Base-by-base conservation (phyloP, 2,888 invertebrate species). In the Papilio protenor region DNA sequence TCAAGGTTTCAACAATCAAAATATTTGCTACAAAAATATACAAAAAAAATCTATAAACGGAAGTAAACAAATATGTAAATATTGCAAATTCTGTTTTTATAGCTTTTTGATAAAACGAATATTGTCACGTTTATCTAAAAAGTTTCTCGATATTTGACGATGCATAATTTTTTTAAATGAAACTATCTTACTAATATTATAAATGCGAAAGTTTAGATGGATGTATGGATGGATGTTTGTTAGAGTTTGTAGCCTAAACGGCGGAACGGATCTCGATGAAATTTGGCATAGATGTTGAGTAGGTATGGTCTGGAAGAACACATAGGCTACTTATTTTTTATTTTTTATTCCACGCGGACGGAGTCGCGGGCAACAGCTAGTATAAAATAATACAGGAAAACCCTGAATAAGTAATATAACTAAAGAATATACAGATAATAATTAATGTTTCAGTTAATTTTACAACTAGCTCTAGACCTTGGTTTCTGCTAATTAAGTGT, bases 1-100 rank as follows among this genome's bases (percentile, higher is more conserved):
- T 75, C 52, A 66, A 33, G 74, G 64, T 33, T 64, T 75, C 33
- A 52, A 18, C 33, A 49, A 45, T 73, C 64, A 64, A 64, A 33
- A 33, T 18, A 27, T 64, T 33, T 33, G 64, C 8, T 64, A 59
- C 57, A 59, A 59, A 59, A 59, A 23, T 59, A 64, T 64, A 33
- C 64, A 64, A 61, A 14, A 27, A n/a, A 64, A 18, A 14, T 11
- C 6, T 59, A 59, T 23, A 64, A 64, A 61, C 61, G 61, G 61
- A 61, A 61, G 23, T 61, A 61, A 59, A 52, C 3, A 49, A n/a
- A 52, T 52, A 52, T 52, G 52, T 61, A 61, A 61, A 23, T 61
- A 27, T 61, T 61, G 61, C 61, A 61, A 61, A 61, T 16, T 61
- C 14, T 61, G 14, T 5, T 23, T 23, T 61, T 61, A 59, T 59